Evolutionary conservation across 2,113 vertebrate genomes (phyloP), one percentile per base, ranked within the genome.

Genomic region (Phodopus roborovskii): DNA sequence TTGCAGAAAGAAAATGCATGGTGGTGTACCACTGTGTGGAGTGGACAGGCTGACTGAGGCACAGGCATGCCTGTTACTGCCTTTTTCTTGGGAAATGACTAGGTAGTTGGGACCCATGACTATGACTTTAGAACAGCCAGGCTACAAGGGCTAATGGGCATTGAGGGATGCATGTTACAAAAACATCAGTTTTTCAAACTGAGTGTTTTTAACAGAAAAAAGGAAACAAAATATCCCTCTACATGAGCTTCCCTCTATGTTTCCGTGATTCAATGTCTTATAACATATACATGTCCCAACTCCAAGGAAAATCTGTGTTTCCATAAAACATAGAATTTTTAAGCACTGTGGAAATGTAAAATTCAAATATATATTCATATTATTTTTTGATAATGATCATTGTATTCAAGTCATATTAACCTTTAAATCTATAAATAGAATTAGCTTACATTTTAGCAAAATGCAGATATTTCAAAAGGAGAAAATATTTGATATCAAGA

Each of bases 251-350:
- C 8, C 2, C 15, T 33, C 28, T 9, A 1, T 30, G 17, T 60
- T 6, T n/a, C 33, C 11, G 11, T 4, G 22, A 83, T n/a, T 56
- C 16, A 64, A 5, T 28, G 36, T 42, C 26, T 50, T 45, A 1
- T 22, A 13, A 33, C 56, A 22, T 4, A 30, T 24, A 1, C 48
- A 36, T 83, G 2, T 1, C 4, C 1, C 4, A 17, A 17, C 19
- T 42, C 8, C 48, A 28, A 9, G 19, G 12, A 3, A 50, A 36
- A 50, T 3, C 42, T 30, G 22, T 26, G 6, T 19, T 19, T 33
- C 15, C 17, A 58, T n/a, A 73, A 68, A 58, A 70, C 13, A 11
- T 30, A 24, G 58, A 60, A 82, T 36, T 73, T 12, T 60, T 24
- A 64, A 60, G 16, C 39, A 26, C 9, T 33, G 2, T 36, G 26